These are phyloP conservation scores for Diloba caeruleocephala DNA, from an alignment of 2,888 invertebrate genomes.

Conservation along the genomic window DNA sequence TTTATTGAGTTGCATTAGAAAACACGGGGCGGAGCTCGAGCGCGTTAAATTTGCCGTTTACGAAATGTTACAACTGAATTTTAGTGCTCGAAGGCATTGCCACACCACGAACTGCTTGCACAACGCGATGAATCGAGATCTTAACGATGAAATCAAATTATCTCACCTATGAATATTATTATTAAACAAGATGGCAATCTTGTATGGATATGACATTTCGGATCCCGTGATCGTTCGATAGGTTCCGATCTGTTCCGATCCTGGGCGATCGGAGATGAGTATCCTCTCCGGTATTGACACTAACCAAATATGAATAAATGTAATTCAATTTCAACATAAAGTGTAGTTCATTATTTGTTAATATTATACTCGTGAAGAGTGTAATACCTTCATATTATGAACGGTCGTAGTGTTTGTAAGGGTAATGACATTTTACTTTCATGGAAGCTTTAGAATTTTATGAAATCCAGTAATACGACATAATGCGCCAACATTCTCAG, in stretches of 20 bases:
- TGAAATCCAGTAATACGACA: slow-evolving; percentile 27
- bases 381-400: too few relatives aligned
- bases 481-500: slow-evolving; percentile 41
- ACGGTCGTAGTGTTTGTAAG: not conserved
- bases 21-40: slow-evolving; percentile 82
- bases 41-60: slow-evolving; percentile 87
- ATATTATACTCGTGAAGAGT: too few relatives aligned
- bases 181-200: too few relatives aligned
- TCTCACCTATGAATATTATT: slow-evolving; percentile 37
- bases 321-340: too few relatives aligned
- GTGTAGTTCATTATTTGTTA: too few relatives aligned
- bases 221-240: too few relatives aligned
- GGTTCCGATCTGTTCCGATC: too few relatives aligned
- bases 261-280: too few relatives aligned
- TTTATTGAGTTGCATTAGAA: slow-evolving; percentile 84
- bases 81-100: slow-evolving; percentile 82
- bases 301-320: too few relatives aligned
- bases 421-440: not conserved
- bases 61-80: slow-evolving; percentile 87
- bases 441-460: slow-evolving; percentile 12
- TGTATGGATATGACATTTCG: too few relatives aligned
- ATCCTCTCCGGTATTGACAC: too few relatives aligned
- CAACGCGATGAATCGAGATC: slow-evolving; percentile 78
- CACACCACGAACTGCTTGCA: slow-evolving; percentile 78
- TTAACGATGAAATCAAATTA: slow-evolving; percentile 70